A percentile compares a stretch with the other conserved stretches of the same genome.
Evolutionary conservation across 2,888 invertebrate species (phyloP).

Genomic region (Abrostola tripartita): DNA sequence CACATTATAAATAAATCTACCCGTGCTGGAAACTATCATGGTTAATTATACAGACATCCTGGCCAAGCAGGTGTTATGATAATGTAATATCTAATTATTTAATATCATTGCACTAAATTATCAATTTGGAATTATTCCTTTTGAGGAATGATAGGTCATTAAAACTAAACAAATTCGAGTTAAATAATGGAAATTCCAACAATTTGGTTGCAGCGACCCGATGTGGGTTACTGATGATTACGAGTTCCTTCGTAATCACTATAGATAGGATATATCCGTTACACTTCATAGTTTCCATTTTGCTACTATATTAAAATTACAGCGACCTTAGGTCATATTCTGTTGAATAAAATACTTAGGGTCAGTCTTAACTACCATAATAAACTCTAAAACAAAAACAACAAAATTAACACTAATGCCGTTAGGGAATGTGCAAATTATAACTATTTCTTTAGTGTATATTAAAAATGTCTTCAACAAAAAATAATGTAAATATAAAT

Average conservation of each 20-base stretch:
- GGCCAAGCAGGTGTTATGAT: constrained; percentile 53
- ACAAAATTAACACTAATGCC: constrained; percentile 83
- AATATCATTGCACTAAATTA: constrained; percentile 87
- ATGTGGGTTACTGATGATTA: constrained; percentile 15
- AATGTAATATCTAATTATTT: constrained; percentile 72
- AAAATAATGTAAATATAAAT: constrained; percentile 80
- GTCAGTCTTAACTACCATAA: constrained; percentile 86
- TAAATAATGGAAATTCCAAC: constrained; percentile 63
- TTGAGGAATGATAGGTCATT: constrained; percentile 82
- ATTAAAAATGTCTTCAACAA: constrained; percentile 81
- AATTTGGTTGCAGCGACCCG: constrained; percentile 38
- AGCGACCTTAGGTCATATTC: constrained; percentile 71
- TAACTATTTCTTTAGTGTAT: constrained; percentile 80
- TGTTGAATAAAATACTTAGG: constrained; percentile 80
- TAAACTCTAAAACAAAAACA: constrained; percentile 86
- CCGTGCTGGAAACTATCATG: constrained; percentile 63
- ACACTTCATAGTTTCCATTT: constrained; percentile 51
- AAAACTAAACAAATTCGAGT: constrained; percentile 85
- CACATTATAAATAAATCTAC: constrained; percentile 62
- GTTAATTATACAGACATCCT: constrained; percentile 53
- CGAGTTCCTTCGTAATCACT: constrained; percentile 28
- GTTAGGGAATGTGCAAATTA: constrained; percentile 87
- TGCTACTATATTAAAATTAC: constrained; percentile 48
- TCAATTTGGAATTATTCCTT: constrained; percentile 84
- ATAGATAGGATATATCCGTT: constrained; percentile 32